Conservation (phyloP, 1,140 invertebrate species). For the Diorhabda sublineata region DNA sequence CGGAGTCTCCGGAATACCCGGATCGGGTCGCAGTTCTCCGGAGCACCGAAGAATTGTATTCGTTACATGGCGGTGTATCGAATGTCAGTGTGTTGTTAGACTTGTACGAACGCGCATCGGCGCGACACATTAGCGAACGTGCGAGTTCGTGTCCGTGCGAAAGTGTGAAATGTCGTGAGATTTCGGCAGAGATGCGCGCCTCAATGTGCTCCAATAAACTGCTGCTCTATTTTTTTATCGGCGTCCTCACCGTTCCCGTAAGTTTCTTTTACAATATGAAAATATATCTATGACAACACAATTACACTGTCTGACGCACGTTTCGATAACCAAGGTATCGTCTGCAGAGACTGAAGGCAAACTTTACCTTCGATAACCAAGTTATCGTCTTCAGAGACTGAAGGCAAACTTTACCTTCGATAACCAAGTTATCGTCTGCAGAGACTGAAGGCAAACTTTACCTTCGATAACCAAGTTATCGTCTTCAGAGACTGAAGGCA, state of each 20-base stretch:
- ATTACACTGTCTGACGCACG: no score
- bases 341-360: no score
- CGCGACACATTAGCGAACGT: not conserved
- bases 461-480: no score
- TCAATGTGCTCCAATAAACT: slow-evolving; percentile 6
- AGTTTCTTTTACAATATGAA: not conserved
- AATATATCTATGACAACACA: no score
- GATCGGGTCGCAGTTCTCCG: not conserved
- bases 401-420: no score
- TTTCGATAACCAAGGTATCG: no score
- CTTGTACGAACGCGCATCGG: not conserved
- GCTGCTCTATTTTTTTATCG: slow-evolving; percentile 6
- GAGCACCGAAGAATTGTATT: not conserved
- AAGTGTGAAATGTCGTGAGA: slow-evolving; percentile 11
- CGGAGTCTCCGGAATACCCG: not conserved
- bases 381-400: no score
- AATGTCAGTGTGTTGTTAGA: slow-evolving; percentile 1
- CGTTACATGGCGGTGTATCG: not conserved
- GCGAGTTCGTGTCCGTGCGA: slow-evolving; percentile 1
- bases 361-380: no score
- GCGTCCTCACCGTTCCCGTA: slow-evolving; percentile 10
- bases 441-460: no score
- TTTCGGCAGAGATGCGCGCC: slow-evolving; percentile 10
- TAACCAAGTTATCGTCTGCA: no score
- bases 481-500: no score